Evolutionary conservation across 2,113 vertebrate genomes (phyloP).

Genomic region (Triplophysa rosa): DNA sequence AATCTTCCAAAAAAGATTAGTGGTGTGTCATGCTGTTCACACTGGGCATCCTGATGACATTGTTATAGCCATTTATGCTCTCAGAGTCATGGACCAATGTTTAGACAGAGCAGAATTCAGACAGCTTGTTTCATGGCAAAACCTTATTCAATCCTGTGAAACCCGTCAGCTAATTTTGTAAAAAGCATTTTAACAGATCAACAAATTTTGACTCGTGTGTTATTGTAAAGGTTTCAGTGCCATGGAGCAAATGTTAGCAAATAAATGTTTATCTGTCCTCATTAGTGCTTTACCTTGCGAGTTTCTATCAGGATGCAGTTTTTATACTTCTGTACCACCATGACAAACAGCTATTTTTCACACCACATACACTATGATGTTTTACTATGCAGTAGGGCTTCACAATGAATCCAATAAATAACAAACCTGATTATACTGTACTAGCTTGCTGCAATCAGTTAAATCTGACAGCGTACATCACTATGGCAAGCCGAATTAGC

Average conservation of each 20-base stretch:
- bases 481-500: too few relatives aligned
- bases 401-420: slow-evolving; percentile 10
- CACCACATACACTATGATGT: slow-evolving; percentile 11
- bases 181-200: background rate
- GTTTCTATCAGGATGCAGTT: slow-evolving; percentile 39
- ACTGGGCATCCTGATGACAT: slow-evolving; percentile 64
- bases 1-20: slow-evolving; percentile 81
- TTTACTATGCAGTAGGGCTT: slow-evolving; percentile 25
- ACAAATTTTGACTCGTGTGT: background rate
- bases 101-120: slow-evolving; percentile 41
- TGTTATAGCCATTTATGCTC: slow-evolving; percentile 53
- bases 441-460: background rate
- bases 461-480: background rate
- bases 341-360: slow-evolving; percentile 30
- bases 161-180: background rate
- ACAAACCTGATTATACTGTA: background rate
- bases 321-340: slow-evolving; percentile 52
- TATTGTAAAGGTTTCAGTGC: slow-evolving; percentile 52
- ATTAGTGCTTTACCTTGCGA: slow-evolving; percentile 40
- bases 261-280: background rate
- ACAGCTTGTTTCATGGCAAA: slow-evolving; percentile 70
- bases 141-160: background rate
- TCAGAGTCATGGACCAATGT: slow-evolving; percentile 43
- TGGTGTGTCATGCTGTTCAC: slow-evolving; percentile 98
- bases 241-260: slow-evolving; percentile 60